Conservation (phyloP, 2,888 invertebrate species). For the Drosophila diplacantha region DNA sequence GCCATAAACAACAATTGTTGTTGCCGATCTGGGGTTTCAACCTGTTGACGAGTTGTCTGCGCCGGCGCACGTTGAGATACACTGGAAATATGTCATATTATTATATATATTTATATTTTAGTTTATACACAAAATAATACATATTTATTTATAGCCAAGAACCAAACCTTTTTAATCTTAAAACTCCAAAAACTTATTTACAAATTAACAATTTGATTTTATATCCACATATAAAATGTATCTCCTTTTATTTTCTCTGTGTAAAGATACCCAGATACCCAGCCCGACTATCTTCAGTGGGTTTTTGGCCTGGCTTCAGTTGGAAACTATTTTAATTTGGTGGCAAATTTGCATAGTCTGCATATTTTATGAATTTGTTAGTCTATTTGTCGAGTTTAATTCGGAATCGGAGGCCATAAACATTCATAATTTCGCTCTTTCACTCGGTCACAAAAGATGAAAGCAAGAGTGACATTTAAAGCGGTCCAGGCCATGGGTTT, state of each 20-base stretch:
- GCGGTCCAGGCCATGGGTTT: constrained; percentile 9
- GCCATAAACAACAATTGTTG: constrained; percentile 46
- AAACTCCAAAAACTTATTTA: background rate
- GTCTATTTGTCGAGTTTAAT: constrained; percentile 68
- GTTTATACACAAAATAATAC: too few relatives aligned
- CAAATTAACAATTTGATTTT: background rate
- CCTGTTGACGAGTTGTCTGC: constrained; percentile 49
- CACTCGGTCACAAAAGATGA: constrained; percentile 57
- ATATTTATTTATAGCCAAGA: background rate
- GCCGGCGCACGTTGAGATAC: constrained; percentile 32
- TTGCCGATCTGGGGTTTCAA: constrained; percentile 30
- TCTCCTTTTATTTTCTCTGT: background rate
- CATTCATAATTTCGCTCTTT: constrained; percentile 40
- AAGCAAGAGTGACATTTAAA: constrained; percentile 68
- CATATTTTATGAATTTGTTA: constrained; percentile 52
- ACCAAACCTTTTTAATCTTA: background rate
- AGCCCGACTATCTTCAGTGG: constrained; percentile 26
- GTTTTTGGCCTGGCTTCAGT: constrained; percentile 40
- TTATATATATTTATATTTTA: too few relatives aligned
- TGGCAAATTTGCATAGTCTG: constrained; percentile 62
- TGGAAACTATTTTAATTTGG: constrained; percentile 61
- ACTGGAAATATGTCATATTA: background rate
- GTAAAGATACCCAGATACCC: constrained; percentile 22
- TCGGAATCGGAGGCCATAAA: constrained; percentile 48
- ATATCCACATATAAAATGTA: background rate